A percentile compares a stretch with the other conserved stretches of the same genome.
Evolutionary conservation across 2,113 vertebrate genomes (phyloP).

Genomic region (Sporophila hypoxantha): DNA sequence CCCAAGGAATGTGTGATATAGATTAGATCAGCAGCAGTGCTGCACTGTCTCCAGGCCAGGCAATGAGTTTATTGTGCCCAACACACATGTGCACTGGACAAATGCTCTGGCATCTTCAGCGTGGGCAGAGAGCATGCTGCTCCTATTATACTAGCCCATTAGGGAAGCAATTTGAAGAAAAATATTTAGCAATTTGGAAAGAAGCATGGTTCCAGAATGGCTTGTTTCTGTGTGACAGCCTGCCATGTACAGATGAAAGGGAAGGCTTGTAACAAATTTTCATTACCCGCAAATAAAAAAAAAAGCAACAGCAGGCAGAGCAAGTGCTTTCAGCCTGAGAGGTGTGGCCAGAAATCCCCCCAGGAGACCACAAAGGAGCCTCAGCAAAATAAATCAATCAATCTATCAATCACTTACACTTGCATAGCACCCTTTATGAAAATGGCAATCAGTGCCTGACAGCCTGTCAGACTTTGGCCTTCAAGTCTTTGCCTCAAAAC

Average conservation of each 20-base stretch:
- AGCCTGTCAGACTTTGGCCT: conserved; percentile 70
- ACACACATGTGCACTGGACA: conserved; percentile 77
- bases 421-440: conserved; percentile 61
- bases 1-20: not conserved
- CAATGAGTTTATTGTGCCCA: conserved; percentile 67
- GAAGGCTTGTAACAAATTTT: conserved; percentile 78
- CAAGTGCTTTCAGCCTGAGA: conserved; percentile 72
- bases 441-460: conserved; percentile 72
- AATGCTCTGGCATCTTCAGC: conserved; percentile 75
- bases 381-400: conserved; percentile 80
- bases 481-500: conserved; percentile 55
- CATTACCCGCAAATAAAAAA: conserved; percentile 71
- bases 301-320: conserved; percentile 76
- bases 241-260: conserved; percentile 76
- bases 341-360: conserved; percentile 74
- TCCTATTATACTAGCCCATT: conserved; percentile 75
- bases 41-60: conserved; percentile 52
- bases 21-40: conserved; percentile 43
- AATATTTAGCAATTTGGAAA: conserved; percentile 79
- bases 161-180: conserved; percentile 80
- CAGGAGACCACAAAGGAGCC: conserved; percentile 74
- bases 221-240: conserved; percentile 75
- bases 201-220: conserved; percentile 72
- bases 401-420: conserved; percentile 71
- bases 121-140: conserved; percentile 73